Conservation (phyloP, 1,140 invertebrate species). For the Rhopalosiphum maidis region DNA sequence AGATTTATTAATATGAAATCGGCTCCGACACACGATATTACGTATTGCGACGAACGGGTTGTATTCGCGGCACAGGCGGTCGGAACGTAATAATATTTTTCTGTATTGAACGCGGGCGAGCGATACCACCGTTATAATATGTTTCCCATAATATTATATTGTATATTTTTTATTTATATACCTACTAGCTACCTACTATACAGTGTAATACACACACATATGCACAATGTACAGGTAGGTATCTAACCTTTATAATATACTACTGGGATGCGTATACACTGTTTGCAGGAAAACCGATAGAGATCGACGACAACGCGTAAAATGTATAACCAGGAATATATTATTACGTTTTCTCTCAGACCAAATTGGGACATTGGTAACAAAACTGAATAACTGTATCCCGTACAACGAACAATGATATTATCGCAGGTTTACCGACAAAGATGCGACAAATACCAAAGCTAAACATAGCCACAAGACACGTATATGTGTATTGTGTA, state of each 20-base stretch:
- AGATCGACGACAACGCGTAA: not conserved
- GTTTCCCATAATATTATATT: not conserved
- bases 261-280: not conserved
- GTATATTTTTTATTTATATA: not conserved
- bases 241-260: too few relatives aligned
- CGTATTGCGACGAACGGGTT: not conserved
- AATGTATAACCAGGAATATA: not conserved
- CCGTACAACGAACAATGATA: not conserved
- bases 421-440: not conserved
- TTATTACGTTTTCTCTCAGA: not conserved
- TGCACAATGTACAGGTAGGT: too few relatives aligned
- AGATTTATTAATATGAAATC: not conserved
- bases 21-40: not conserved
- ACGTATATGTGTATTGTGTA: too few relatives aligned
- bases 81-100: not conserved
- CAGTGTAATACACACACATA: not conserved
- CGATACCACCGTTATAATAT: not conserved
- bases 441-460: not conserved
- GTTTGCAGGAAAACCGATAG: not conserved
- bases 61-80: not conserved
- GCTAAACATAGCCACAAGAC: not conserved
- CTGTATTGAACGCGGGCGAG: not conserved
- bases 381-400: slow-evolving; percentile 2
- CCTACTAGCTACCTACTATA: not conserved
- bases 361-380: slow-evolving; percentile 8